Evolutionary conservation across 1,140 invertebrate genomes (phyloP), one percentile per base, ranked within the genome.

Genomic region (Idris sp.): DNA sequence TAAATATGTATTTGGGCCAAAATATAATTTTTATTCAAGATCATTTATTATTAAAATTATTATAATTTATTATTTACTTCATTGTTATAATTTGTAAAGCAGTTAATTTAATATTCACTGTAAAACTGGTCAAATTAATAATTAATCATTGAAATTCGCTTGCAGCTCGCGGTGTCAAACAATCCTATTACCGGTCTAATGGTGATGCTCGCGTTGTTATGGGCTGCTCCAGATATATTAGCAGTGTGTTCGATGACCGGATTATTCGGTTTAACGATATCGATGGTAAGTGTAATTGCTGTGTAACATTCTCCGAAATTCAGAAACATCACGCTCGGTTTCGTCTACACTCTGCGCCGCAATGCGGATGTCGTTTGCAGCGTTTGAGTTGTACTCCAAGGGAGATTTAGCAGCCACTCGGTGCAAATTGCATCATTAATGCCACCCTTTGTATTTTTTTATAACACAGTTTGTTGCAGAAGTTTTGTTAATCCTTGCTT

Each of bases 181-280:
- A 89, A 89, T 79, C 87, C 88, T 14, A 75, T 89, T 25, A 86
- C 81, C 48, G 88, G 88, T 15, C 44, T 88, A 6, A 46, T 89
- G 7, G 81, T 89, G 49, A 74, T 84, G 8, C 65, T 84, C 15
- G 82, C 81, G 5, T 61, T 88, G 30, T 80, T 75, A 64, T 69
- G 71, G 31, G 59, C 79, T n/a, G 59, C 78, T 35, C 79, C 84
- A 5, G 53, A 76, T 10, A 78, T 79, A 7, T 77, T 86, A 8
- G 35, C 69, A 9, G 75, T 79, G 4, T 82, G 77, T 46, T 64
- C 35, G 18, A 48, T 30, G 9, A 81, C 87, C 6, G 86, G 84
- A 19, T 74, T 82, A 43, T 49, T 85, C 4, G 87, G 86, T 35
- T 81, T 89, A 31, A 35, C 87, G 13, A 59, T 85, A 46, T 87